Conservation (phyloP, 2,113 vertebrate genomes). For the Oceanites oceanicus region DNA sequence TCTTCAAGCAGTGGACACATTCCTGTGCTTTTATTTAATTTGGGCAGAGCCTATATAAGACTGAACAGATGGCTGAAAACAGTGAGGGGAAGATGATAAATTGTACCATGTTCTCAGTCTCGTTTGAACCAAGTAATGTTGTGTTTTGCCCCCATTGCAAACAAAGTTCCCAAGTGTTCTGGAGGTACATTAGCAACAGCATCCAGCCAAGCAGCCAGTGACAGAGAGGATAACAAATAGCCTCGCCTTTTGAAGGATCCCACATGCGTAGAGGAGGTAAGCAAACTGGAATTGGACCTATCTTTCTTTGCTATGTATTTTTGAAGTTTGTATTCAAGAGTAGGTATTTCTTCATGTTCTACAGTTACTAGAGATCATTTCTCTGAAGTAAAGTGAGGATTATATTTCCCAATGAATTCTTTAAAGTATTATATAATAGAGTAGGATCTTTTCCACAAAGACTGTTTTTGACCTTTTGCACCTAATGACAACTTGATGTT, state of each 20-base stretch:
- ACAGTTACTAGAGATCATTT: background rate
- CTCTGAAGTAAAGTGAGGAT: background rate
- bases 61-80: conserved; percentile 43
- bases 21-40: background rate
- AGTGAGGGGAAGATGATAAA: background rate
- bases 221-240: background rate
- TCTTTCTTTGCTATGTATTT: background rate
- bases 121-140: background rate
- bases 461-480: background rate
- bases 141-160: background rate
- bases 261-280: background rate
- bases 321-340: background rate
- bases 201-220: background rate
- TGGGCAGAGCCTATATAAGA: background rate
- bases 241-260: background rate
- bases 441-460: background rate
- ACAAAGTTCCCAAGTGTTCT: background rate
- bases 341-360: background rate
- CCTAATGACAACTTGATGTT: background rate
- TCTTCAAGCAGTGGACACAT: conserved; percentile 21
- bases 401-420: background rate
- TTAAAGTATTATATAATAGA: background rate
- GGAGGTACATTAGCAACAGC: background rate
- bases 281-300: background rate
- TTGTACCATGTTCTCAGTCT: background rate